These are phyloP conservation scores for Oreochromis mossambicus DNA, from an alignment of 2,797 vertebrate genomes.

Conservation along the genomic window DNA sequence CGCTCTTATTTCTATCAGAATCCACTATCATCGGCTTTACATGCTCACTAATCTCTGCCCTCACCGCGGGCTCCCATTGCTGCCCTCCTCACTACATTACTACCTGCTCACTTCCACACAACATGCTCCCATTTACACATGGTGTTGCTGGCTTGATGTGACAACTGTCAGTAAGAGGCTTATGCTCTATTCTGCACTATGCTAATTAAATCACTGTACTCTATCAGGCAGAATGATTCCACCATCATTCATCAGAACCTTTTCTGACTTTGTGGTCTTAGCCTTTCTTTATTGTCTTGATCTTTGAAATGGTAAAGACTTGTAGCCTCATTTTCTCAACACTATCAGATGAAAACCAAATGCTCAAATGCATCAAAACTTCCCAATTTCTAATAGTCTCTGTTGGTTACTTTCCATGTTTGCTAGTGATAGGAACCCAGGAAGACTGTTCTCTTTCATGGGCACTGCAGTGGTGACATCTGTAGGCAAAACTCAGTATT, in stretches of 20 bases:
- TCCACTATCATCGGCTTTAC: slow-evolving; percentile 39
- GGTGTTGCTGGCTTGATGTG: slow-evolving; percentile 27
- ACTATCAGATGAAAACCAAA: background rate
- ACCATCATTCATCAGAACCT: background rate
- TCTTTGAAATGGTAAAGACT: background rate
- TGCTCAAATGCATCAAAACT: background rate
- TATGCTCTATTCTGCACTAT: slow-evolving; percentile 5
- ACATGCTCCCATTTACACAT: slow-evolving; percentile 35
- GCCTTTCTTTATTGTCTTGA: background rate
- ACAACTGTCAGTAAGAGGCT: slow-evolving; percentile 40
- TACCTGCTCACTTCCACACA: background rate
- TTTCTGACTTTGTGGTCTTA: background rate
- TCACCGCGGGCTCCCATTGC: background rate
- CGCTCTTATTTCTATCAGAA: slow-evolving; percentile 21
- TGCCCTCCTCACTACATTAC: background rate
- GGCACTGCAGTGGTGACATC: slow-evolving; percentile 20
- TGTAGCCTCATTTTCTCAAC: background rate
- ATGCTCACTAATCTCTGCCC: slow-evolving; percentile 24
- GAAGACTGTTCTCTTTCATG: background rate
- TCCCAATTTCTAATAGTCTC: background rate
- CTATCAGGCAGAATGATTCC: background rate
- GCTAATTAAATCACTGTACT: slow-evolving; percentile 27
- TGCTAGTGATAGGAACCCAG: background rate
- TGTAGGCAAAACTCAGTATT: slow-evolving; percentile 17
- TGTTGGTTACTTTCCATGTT: background rate